Evolutionary conservation across 2,888 invertebrate species (phyloP), one percentile per base, ranked within the genome.

Genomic region (Heteropelma amictum): DNA sequence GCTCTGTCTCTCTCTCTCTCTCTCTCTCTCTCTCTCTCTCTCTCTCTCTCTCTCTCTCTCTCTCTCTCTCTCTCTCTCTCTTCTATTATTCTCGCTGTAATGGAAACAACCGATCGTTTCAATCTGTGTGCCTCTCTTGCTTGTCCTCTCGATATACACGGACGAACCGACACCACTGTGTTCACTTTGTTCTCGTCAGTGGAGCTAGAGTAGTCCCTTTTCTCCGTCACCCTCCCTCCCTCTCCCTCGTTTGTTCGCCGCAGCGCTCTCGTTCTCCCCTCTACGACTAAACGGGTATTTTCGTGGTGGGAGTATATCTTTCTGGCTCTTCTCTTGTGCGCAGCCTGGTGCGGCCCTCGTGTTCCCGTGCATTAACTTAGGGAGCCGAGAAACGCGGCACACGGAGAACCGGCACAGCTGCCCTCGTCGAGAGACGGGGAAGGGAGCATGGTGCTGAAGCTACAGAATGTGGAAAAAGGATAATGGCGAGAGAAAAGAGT

Each of bases 231-330:
- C 69, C 47, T 64, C 30, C 69, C 53, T 23, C 6, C 58, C 12
- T 5, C 30, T 21, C 33, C 28, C 38, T 54, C 53, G 14, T 47
- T 17, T 54, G 17, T 38, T 53, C 58, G 19, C 65, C 60, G 54
- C 56, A 49, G 54, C 53, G 69, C 78, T 75, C 69, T 40, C 38
- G 67, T 40, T 70, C 70, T 72, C 72, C 77, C 76, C 75, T 77
- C 75, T 63, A 8, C 30, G 21, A 40, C 38, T 33, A 49, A 33
- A 17, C 28, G 30, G 7, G n/a, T n/a, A n/a, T n/a, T n/a, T n/a
- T n/a, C n/a, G 14, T 42, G 56, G 71, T 54, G 65, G 75, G 75
- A 65, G 35, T 60, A 54, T 8, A 19, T 54, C 35, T 42, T 26
- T 67, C 19, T 45, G 38, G 47, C 53, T 45, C 35, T 47, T 47